phyloP scores from a whole-genome alignment of 2,113 vertebrate species.

The Scolopax mira region DNA sequence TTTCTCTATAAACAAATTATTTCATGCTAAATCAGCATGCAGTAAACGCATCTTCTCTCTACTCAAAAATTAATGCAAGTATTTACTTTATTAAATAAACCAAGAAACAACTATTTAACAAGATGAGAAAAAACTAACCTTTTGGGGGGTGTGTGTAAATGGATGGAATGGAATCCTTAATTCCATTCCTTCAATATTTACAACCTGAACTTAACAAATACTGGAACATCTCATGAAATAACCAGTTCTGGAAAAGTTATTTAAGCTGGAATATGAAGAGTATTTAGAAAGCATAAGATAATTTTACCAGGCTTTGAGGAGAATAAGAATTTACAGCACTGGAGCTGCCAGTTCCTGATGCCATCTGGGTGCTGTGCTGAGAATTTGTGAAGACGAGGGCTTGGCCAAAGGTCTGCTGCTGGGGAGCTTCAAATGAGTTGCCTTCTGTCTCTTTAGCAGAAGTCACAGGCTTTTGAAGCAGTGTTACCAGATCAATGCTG shows the following conservation, averaged over 20 bases:
- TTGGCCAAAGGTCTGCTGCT: slow-evolving; percentile 86
- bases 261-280: not conserved
- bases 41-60: not conserved
- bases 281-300: not conserved
- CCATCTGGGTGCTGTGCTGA: slow-evolving; percentile 78
- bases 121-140: not conserved
- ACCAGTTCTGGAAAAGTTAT: not conserved
- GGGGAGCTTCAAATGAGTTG: slow-evolving; percentile 77
- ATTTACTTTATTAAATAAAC: not conserved
- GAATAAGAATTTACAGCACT: slow-evolving; percentile 82
- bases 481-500: slow-evolving; percentile 83
- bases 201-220: not conserved
- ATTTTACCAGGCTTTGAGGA: slow-evolving; percentile 81
- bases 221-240: not conserved
- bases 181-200: not conserved
- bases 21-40: not conserved
- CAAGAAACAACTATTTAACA: not conserved
- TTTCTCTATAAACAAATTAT: not conserved
- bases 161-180: not conserved
- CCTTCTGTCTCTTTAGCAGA: slow-evolving; percentile 75
- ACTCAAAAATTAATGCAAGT: not conserved
- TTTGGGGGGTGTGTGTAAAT: not conserved
- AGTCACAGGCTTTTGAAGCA: slow-evolving; percentile 83
- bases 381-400: slow-evolving; percentile 97
- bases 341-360: slow-evolving; percentile 81